A percentile compares a stretch with the other conserved stretches of the same genome.
These are phyloP conservation scores for Erebia ligea DNA, from an alignment of 2,888 invertebrate genomes.

Conservation along the genomic window DNA sequence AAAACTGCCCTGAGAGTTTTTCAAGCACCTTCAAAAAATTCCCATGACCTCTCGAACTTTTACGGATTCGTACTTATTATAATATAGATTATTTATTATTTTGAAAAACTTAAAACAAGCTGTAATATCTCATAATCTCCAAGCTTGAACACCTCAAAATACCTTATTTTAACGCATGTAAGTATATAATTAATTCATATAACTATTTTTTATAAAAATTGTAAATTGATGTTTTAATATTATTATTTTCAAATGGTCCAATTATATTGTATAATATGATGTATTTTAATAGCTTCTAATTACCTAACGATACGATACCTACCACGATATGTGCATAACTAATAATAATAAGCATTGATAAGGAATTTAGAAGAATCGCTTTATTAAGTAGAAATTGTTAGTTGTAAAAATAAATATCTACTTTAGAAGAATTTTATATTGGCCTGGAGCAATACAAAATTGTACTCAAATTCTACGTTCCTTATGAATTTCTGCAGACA, in stretches of 20 bases:
- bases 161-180: too few species aligned
- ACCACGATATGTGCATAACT: background rate
- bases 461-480: too few species aligned
- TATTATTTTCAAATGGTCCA: slow-evolving; percentile 37
- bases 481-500: too few species aligned
- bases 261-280: slow-evolving; percentile 25
- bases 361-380: slow-evolving; percentile 17
- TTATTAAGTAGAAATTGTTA: slow-evolving; percentile 20
- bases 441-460: background rate
- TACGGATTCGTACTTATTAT: background rate
- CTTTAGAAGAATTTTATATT: background rate
- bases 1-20: background rate
- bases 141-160: background rate
- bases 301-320: too few species aligned
- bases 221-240: slow-evolving; percentile 24
- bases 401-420: slow-evolving; percentile 7
- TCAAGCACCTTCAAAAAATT: background rate
- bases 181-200: slow-evolving; percentile 4
- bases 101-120: background rate
- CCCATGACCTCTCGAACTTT: background rate
- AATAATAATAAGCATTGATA: background rate
- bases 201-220: slow-evolving; percentile 22
- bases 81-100: background rate
- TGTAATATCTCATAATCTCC: background rate
- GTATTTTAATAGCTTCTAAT: slow-evolving; percentile 14